Percentiles rank a stretch among this genome's conserved stretches.
These are phyloP conservation scores for Dasysyrphus tricinctus DNA, from an alignment of 2,888 invertebrate genomes.

Conservation along the genomic window DNA sequence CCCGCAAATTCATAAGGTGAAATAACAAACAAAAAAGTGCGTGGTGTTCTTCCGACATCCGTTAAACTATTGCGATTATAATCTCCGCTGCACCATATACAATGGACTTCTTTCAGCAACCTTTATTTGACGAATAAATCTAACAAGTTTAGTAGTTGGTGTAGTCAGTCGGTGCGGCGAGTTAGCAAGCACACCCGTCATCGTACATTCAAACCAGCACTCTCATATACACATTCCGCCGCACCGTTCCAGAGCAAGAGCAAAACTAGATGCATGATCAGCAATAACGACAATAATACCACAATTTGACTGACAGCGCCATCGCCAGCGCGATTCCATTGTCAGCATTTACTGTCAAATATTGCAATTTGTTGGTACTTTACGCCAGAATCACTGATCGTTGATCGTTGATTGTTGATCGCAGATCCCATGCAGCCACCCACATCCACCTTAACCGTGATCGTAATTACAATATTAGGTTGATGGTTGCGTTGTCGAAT, in stretches of 20 bases:
- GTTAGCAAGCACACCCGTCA: conserved; percentile 57
- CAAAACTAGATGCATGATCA: conserved; percentile 32
- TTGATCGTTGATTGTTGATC: conserved; percentile 33
- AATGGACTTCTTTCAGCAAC: not conserved
- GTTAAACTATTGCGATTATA: conserved; percentile 2
- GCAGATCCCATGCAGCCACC: conserved; percentile 66
- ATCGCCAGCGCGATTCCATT: conserved; percentile 51
- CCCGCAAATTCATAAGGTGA: not conserved
- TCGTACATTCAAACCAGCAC: not conserved
- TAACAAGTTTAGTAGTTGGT: conserved; percentile 30
- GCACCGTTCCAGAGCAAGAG: not conserved
- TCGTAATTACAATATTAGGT: conserved; percentile 72
- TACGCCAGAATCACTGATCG: conserved; percentile 34
- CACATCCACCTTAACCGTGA: conserved; percentile 64
- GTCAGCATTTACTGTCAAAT: conserved; percentile 72
- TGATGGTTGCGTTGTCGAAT: conserved; percentile 55
- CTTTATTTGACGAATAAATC: conserved; percentile 45
- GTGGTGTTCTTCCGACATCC: conserved; percentile 37
- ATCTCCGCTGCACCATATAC: not conserved
- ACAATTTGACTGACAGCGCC: conserved; percentile 52
- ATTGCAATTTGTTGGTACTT: conserved; percentile 59
- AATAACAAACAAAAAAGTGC: conserved; percentile 30
- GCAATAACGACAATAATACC: conserved; percentile 10
- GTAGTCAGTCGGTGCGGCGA: conserved; percentile 2
- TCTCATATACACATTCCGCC: conserved; percentile 19